Percentiles rank a stretch among this genome's conserved stretches.
Evolutionary conservation across 2,797 vertebrate genomes (phyloP).

Genomic region (Scomberomorus guttatus): DNA sequence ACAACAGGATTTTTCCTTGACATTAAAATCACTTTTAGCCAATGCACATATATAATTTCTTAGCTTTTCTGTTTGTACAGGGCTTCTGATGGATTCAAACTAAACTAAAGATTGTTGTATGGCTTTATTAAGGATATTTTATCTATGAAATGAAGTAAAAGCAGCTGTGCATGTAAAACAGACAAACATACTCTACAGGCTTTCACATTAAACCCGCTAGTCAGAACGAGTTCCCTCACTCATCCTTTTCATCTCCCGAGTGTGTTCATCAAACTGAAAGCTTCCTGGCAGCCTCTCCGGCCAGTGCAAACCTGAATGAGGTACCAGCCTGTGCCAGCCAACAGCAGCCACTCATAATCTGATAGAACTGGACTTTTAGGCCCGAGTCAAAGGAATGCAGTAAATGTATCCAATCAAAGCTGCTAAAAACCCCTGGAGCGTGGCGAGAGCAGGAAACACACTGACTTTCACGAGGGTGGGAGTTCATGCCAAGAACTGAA

Average conservation of each 20-base stretch:
- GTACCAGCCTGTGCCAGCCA: slow-evolving; percentile 50
- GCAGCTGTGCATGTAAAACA: neutral
- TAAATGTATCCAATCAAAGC: slow-evolving; percentile 49
- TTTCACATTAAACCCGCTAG: slow-evolving; percentile 13
- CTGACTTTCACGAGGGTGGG: slow-evolving; percentile 40
- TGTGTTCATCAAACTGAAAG: slow-evolving; percentile 59
- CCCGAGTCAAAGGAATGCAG: slow-evolving; percentile 52
- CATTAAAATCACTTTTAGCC: neutral
- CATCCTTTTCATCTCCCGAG: slow-evolving; percentile 37
- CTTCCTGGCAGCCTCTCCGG: slow-evolving; percentile 44
- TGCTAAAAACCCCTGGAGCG: slow-evolving; percentile 28
- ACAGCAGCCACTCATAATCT: slow-evolving; percentile 32
- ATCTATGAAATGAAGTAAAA: neutral
- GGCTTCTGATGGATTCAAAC: neutral
- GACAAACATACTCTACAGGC: neutral
- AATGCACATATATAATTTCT: neutral
- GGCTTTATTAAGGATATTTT: neutral
- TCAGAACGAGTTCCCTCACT: slow-evolving; percentile 11
- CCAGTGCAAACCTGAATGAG: slow-evolving; percentile 36
- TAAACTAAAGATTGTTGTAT: neutral
- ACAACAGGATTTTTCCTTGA: neutral
- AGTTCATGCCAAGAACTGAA: slow-evolving; percentile 26
- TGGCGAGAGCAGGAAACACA: slow-evolving; percentile 20
- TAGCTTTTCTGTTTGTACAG: no score
- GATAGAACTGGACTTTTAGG: slow-evolving; percentile 26